Conservation (phyloP, 2,797 vertebrate genomes). For the Erethizon dorsatum region DNA sequence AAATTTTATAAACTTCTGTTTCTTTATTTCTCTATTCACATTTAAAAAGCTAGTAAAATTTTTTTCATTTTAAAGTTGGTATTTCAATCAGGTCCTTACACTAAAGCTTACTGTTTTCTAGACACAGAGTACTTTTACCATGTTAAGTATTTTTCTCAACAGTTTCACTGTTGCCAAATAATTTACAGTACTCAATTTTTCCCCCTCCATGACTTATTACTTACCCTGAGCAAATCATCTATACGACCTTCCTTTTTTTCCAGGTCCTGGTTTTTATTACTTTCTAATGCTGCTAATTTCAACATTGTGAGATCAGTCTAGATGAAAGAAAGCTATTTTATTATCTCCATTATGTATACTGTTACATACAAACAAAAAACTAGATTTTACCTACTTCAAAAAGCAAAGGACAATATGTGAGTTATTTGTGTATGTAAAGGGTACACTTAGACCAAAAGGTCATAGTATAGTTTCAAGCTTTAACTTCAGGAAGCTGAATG, state of each 20-base stretch:
- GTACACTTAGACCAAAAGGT: background rate
- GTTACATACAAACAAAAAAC: constrained; percentile 55
- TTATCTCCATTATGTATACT: constrained; percentile 58
- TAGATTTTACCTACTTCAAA: constrained; percentile 65
- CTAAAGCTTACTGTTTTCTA: constrained; percentile 37
- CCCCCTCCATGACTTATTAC: constrained; percentile 81
- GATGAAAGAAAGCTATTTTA: constrained; percentile 82
- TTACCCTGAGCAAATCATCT: constrained; percentile 99
- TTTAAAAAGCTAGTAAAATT: constrained; percentile 28
- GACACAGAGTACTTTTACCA: background rate
- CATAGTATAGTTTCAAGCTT: constrained; percentile 26
- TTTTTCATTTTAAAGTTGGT: constrained; percentile 39
- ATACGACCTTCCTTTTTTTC: constrained; percentile 99
- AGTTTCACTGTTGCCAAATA: constrained; percentile 52
- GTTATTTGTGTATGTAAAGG: background rate
- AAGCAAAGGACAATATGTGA: constrained; percentile 19
- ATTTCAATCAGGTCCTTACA: constrained; percentile 45
- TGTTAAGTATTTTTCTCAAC: constrained; percentile 63
- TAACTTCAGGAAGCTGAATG: background rate
- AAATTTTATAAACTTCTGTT: background rate
- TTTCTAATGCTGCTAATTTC: constrained; percentile 99
- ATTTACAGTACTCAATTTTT: constrained; percentile 17
- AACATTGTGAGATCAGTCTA: constrained; percentile 99
- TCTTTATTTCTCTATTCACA: constrained; percentile 61
- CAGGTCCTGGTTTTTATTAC: constrained; percentile 99